Conservation (phyloP, 1,140 invertebrate genomes). For the Chlorops oryzae region DNA sequence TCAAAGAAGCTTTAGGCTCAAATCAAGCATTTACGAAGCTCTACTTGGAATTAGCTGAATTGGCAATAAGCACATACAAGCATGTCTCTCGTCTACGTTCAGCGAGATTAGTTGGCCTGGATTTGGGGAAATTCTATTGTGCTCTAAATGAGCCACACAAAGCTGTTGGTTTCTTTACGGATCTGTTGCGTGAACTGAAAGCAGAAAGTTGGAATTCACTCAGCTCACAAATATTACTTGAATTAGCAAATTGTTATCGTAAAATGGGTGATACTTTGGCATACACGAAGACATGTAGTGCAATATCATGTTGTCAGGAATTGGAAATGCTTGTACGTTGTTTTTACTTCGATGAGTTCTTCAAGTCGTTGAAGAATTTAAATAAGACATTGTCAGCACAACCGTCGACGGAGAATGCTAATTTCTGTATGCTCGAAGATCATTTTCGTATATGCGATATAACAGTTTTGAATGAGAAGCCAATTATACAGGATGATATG, state of each 20-base stretch:
- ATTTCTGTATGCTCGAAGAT: slow-evolving; percentile 42
- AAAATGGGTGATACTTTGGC: slow-evolving; percentile 66
- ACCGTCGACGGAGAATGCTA: slow-evolving; percentile 36
- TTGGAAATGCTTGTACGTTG: slow-evolving; percentile 67
- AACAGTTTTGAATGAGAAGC: slow-evolving; percentile 28
- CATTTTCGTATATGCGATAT: slow-evolving; percentile 40
- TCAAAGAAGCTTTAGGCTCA: slow-evolving; percentile 86
- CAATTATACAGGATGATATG: slow-evolving; percentile 52
- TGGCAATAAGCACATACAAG: slow-evolving; percentile 95
- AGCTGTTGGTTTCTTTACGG: slow-evolving; percentile 79
- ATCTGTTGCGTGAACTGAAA: slow-evolving; percentile 78
- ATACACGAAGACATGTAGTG: slow-evolving; percentile 68
- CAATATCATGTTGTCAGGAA: slow-evolving; percentile 66
- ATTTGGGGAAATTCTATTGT: slow-evolving; percentile 86
- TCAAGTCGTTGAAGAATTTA: slow-evolving; percentile 58
- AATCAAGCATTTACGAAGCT: slow-evolving; percentile 84
- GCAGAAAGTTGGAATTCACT: slow-evolving; percentile 80
- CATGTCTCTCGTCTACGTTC: slow-evolving; percentile 82
- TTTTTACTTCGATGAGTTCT: slow-evolving; percentile 70
- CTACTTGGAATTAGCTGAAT: slow-evolving; percentile 87
- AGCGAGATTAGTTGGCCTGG: slow-evolving; percentile 79
- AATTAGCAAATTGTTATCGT: slow-evolving; percentile 80
- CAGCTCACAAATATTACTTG: slow-evolving; percentile 71
- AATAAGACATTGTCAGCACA: slow-evolving; percentile 50
- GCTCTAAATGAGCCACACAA: slow-evolving; percentile 79